phyloP scores from a whole-genome alignment of 2,797 vertebrate genomes.

The Buphagus erythrorhynchus region DNA sequence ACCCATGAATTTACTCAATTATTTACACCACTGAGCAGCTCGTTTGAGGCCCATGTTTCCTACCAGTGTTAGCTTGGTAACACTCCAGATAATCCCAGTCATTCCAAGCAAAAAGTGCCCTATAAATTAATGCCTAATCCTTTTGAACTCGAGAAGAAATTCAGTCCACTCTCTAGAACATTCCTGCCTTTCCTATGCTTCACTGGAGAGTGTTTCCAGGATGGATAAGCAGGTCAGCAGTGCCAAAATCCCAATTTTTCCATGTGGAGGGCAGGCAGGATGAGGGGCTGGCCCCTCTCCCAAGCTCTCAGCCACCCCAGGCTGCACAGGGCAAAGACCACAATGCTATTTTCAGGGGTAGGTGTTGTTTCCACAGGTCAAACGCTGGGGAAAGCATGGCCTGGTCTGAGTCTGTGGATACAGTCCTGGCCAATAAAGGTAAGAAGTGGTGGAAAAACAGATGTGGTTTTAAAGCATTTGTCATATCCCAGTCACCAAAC shows the following conservation, averaged over 20 bases:
- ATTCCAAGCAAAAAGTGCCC: background rate
- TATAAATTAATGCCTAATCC: background rate
- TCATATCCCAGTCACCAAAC: background rate
- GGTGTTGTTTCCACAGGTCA: conserved; percentile 94
- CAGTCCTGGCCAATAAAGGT: conserved; percentile 90
- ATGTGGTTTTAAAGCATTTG: fast-evolving
- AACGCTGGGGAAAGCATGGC: conserved; percentile 78
- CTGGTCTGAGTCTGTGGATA: conserved; percentile 92
- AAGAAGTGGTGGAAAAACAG: conserved; percentile 23
- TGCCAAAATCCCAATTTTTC: background rate
- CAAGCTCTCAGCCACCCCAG: background rate
- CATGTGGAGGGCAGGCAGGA: background rate
- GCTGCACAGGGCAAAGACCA: conserved; percentile 77
- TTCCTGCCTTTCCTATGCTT: background rate
- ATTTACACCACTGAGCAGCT: background rate
- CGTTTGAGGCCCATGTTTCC: background rate
- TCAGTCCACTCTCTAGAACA: background rate
- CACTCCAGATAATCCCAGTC: background rate
- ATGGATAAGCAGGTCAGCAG: background rate
- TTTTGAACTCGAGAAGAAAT: background rate
- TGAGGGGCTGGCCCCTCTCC: background rate
- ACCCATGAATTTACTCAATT: background rate
- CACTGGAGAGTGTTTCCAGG: background rate
- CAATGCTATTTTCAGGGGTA: conserved; percentile 94
- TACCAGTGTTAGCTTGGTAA: background rate